Evolutionary conservation across 2,888 invertebrate genomes (phyloP).

Genomic region (Ischnus inquisitorius): DNA sequence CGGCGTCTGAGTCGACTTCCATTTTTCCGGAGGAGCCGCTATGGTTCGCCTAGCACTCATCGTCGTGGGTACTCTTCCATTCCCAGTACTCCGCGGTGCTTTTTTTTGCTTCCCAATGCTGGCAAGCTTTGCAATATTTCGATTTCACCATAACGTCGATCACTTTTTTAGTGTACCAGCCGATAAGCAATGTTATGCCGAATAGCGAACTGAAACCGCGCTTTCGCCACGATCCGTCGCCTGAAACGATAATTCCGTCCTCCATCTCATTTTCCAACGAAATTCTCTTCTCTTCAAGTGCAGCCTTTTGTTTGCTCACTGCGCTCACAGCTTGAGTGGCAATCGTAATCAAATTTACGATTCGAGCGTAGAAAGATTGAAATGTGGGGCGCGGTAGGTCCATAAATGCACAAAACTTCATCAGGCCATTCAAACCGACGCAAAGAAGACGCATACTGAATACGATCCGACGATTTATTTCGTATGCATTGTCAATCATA

Average conservation of each 20-base stretch:
- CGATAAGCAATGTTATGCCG: constrained; percentile 42
- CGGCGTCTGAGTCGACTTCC: constrained; percentile 50
- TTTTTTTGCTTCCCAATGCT: constrained; percentile 37
- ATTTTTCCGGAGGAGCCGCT: constrained; percentile 52
- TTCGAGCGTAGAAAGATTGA: constrained; percentile 55
- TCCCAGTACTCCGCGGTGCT: constrained; percentile 46
- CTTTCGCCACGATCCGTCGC: constrained; percentile 32
- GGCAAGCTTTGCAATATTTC: constrained; percentile 47
- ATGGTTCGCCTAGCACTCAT: constrained; percentile 50
- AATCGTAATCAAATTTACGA: constrained; percentile 60
- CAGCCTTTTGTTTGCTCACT: constrained; percentile 56
- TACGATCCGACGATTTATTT: constrained; percentile 51
- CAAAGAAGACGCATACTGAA: constrained; percentile 30
- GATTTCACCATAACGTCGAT: constrained; percentile 41
- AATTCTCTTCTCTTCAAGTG: constrained; percentile 61
- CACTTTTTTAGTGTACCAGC: constrained; percentile 48
- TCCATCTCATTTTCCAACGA: constrained; percentile 60
- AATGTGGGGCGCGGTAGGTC: constrained; percentile 43
- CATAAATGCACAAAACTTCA: constrained; percentile 32
- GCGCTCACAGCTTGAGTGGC: constrained; percentile 58
- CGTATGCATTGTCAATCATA: constrained; percentile 41
- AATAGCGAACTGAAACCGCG: constrained; percentile 47
- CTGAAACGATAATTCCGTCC: constrained; percentile 57
- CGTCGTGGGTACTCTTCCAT: constrained; percentile 54
- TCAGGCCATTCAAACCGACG: background rate